Percentiles rank a stretch among this genome's conserved stretches.
These are phyloP conservation scores for Apodemus agrarius DNA, from an alignment of 2,797 vertebrate species.

Conservation along the genomic window DNA sequence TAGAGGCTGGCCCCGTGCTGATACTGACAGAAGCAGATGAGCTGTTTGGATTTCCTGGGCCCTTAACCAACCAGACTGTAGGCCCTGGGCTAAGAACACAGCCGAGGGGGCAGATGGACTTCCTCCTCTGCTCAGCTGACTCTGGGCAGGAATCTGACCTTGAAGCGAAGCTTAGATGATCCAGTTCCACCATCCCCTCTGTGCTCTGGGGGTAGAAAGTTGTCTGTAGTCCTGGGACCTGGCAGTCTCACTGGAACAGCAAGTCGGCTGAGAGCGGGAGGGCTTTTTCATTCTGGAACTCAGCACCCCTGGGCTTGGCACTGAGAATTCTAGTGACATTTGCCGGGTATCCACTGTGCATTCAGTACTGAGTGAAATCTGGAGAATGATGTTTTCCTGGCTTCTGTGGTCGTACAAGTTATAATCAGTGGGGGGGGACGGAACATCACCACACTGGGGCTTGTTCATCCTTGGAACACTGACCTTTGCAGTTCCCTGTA, in stretches of 20 bases:
- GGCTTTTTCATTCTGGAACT: neutral
- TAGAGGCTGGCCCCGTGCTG: neutral
- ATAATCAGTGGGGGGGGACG: no score
- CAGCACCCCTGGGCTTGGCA: neutral
- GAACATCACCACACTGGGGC: neutral
- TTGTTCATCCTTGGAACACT: neutral
- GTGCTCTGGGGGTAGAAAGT: neutral
- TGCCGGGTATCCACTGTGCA: neutral
- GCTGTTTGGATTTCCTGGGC: neutral
- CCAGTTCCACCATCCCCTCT: neutral
- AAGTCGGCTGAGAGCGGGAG: neutral
- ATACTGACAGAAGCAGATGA: neutral
- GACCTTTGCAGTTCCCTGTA: neutral
- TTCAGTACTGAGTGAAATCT: neutral
- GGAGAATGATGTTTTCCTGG: neutral
- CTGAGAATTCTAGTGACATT: neutral
- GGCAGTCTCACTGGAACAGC: neutral
- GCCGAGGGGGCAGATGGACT: constrained; percentile 72
- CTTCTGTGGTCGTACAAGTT: neutral
- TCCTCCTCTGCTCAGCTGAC: constrained; percentile 64
- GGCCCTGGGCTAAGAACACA: constrained; percentile 73
- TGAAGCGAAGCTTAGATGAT: constrained; percentile 40
- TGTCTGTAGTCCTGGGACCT: neutral
- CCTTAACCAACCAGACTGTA: neutral
- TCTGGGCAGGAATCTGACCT: constrained; percentile 63